Percentiles rank a stretch among this genome's conserved stretches.
Conservation (phyloP, 2,888 invertebrate genomes). For the Rhagonycha fulva region DNA sequence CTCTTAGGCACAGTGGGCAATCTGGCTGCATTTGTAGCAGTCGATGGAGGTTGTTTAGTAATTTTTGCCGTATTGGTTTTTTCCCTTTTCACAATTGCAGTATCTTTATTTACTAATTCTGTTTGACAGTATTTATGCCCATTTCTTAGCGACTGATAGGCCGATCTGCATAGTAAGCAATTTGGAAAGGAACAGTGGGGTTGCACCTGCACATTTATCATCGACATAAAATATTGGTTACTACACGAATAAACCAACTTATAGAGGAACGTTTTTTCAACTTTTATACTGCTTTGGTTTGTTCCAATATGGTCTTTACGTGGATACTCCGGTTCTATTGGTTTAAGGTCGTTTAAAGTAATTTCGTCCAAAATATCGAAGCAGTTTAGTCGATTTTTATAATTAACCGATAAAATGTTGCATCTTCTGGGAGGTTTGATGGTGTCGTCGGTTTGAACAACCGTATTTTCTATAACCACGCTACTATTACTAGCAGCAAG, state of each 20-base stretch:
- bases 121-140: neutral
- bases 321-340: slow-evolving; percentile 40
- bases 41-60: neutral
- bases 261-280: slow-evolving; percentile 16
- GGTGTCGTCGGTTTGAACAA: neutral
- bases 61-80: neutral
- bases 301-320: slow-evolving; percentile 21
- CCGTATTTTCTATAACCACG: neutral
- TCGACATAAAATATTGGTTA: neutral
- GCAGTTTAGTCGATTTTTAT: slow-evolving; percentile 15
- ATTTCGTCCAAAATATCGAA: slow-evolving; percentile 36
- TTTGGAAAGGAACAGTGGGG: neutral
- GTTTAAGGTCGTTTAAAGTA: slow-evolving; percentile 31
- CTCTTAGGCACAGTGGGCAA: neutral
- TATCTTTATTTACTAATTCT: neutral
- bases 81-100: neutral
- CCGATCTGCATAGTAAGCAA: neutral
- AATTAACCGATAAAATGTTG: neutral
- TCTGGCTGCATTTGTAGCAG: neutral
- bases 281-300: neutral
- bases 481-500: neutral
- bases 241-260: slow-evolving; percentile 11
- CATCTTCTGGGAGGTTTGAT: neutral
- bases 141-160: neutral
- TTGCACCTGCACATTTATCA: neutral